Base-by-base conservation (phyloP, 2,888 invertebrate species). In the Orthonychiurus folsomi region DNA sequence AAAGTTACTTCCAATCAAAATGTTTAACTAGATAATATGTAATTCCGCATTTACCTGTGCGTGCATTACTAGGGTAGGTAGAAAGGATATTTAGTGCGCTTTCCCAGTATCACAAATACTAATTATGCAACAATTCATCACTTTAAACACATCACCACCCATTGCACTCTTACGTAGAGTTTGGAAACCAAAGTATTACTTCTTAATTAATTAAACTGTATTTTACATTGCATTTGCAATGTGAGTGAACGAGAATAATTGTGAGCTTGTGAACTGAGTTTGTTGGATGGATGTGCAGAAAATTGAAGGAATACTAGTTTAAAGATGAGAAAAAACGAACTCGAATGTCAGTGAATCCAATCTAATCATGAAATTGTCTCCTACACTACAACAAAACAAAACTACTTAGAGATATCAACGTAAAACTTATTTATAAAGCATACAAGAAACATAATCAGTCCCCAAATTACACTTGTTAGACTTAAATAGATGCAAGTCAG, bases 281-380 rank as follows among this genome's bases (percentile, higher is more conserved):
- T 37, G 5, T 37, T 37, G 5, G 37, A 9, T 37, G 5, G 15
- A 9, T 37, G 37, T 37, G 37, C 5, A 37, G 37, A 37, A 37
- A 37, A 5, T 37, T 37, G 15, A 37, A 37, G 5, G 52, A 12
- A 52, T 23, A 21, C 52, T 52, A 20, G n/a, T 52, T 3, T 9
- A 12, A 52, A 23, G 20, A 20, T n/a, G 9, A 52, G n/a, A 52
- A 20, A 52, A 52, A 23, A 52, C 9, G 56, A 57, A 37, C 57
- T 57, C 37, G 57, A 5, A 37, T 57, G 57, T 57, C 57, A 57
- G 20, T 57, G 37, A 57, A 57, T 37, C 57, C 37, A 57, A 37
- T 57, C 57, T 57, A 57, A 57, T 52, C 52, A 52, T 52, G 24
- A 52, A 52, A 5, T 52, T 52, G 52, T 52, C 52, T 52, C 52